Conservation (phyloP, 2,113 vertebrate genomes). For the Amazona vittata region DNA sequence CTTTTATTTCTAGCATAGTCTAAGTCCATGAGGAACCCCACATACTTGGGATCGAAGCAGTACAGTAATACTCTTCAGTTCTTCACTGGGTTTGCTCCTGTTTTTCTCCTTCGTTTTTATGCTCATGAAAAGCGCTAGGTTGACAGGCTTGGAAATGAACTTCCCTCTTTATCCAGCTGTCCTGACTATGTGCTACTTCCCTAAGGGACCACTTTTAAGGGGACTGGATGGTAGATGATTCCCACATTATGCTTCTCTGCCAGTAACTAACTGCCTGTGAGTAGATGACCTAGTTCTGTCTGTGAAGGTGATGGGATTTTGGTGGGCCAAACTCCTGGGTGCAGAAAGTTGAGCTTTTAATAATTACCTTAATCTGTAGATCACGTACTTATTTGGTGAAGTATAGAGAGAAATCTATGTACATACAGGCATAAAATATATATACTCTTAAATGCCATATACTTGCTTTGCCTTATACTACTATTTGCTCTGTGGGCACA, state of each 20-base stretch:
- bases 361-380: background rate
- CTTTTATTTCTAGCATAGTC: background rate
- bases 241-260: constrained; percentile 1
- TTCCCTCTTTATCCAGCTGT: constrained; percentile 44
- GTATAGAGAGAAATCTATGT: background rate
- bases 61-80: background rate
- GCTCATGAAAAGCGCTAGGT: background rate
- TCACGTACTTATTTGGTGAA: background rate
- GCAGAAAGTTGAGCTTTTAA: background rate
- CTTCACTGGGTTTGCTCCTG: background rate
- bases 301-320: constrained; percentile 40
- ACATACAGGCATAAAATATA: background rate
- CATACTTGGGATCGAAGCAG: background rate
- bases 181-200: constrained; percentile 22
- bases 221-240: constrained; percentile 44
- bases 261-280: constrained; percentile 42
- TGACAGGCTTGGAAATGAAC: constrained; percentile 36
- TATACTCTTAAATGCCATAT: constrained; percentile 1
- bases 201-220: constrained; percentile 43
- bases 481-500: constrained; percentile 19
- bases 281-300: constrained; percentile 34
- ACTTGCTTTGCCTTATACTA: background rate
- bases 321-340: background rate
- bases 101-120: constrained; percentile 41
- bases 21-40: background rate